Evolutionary conservation across 2,113 vertebrate genomes (phyloP).

Genomic region (Onychorhynchus coronatus): DNA sequence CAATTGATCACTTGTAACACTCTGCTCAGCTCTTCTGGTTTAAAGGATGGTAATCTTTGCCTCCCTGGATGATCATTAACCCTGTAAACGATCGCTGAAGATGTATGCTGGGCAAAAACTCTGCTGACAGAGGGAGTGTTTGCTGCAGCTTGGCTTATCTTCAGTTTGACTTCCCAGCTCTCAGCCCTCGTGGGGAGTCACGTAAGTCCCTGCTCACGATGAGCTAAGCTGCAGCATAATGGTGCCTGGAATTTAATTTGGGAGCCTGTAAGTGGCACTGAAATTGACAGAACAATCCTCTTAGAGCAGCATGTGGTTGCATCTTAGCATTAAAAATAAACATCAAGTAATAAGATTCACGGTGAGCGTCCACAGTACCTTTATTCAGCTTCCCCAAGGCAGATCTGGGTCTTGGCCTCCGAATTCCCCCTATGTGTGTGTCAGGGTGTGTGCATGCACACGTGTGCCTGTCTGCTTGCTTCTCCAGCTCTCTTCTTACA

Average conservation of each 20-base stretch:
- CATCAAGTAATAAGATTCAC: not conserved
- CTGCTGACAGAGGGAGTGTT: not conserved
- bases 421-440: not conserved
- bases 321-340: conserved; percentile 22
- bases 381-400: not conserved
- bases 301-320: not conserved
- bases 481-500: not conserved
- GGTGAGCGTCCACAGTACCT: not conserved
- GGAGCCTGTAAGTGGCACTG: not conserved
- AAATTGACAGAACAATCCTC: not conserved
- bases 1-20: not conserved
- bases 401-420: not conserved
- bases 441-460: fast-evolving
- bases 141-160: not conserved
- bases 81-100: not conserved
- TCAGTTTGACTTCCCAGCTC: not conserved
- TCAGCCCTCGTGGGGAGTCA: not conserved
- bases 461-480: not conserved
- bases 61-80: conserved; percentile 6
- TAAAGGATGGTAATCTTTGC: not conserved
- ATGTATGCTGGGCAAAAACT: not conserved
- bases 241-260: not conserved
- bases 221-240: not conserved
- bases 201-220: not conserved
- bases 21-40: not conserved